Percentiles rank a stretch among this genome's conserved stretches.
phyloP scores from a whole-genome alignment of 2,797 vertebrate species.

The Acanthopagrus latus region DNA sequence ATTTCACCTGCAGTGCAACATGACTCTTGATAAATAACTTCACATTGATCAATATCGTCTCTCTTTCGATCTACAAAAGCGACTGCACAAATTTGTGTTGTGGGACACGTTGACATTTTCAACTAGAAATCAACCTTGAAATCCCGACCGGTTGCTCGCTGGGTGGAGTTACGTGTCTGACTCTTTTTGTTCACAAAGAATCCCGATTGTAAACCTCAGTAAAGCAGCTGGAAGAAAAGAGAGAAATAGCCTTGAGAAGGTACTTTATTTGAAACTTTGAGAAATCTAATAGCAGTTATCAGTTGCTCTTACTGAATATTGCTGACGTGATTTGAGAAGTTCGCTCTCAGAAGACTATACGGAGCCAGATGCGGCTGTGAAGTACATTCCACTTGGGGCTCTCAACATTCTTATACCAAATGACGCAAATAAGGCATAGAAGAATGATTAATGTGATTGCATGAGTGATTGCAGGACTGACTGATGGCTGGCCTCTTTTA shows the following conservation, averaged over 20 bases:
- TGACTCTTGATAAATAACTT: too few relatives aligned
- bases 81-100: too few relatives aligned
- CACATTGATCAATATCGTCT: too few relatives aligned
- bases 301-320: conserved; percentile 65
- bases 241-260: conserved; percentile 66
- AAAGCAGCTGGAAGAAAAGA: conserved; percentile 34
- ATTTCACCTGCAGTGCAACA: too few relatives aligned
- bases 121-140: too few relatives aligned
- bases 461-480: conserved; percentile 79
- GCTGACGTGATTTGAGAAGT: conserved; percentile 70
- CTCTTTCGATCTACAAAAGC: too few relatives aligned
- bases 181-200: conserved; percentile 41
- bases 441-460: conserved; percentile 83
- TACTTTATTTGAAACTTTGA: conserved; percentile 66
- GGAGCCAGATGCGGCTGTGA: conserved; percentile 66
- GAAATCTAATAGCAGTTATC: conserved; percentile 74
- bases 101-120: too few relatives aligned
- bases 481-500: conserved; percentile 81
- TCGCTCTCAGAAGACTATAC: conserved; percentile 67
- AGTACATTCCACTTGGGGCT: conserved; percentile 71
- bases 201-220: conserved; percentile 20
- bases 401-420: conserved; percentile 66
- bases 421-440: conserved; percentile 78
- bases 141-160: too few relatives aligned
- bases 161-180: not conserved